phyloP scores from a whole-genome alignment of 2,113 vertebrate species.

The Myocastor coypus region DNA sequence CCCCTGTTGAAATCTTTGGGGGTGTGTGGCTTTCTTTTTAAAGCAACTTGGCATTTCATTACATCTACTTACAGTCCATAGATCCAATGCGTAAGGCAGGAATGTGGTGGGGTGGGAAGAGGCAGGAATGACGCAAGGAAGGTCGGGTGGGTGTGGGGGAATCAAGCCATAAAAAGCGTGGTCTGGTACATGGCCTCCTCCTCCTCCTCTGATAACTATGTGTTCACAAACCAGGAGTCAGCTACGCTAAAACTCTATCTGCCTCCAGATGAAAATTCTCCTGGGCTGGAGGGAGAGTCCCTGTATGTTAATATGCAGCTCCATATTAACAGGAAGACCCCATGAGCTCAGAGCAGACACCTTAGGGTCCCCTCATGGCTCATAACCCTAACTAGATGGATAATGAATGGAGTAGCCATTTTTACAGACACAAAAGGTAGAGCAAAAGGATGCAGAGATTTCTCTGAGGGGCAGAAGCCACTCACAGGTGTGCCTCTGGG shows the following conservation, averaged over 20 bases:
- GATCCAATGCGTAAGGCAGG: conserved; percentile 40
- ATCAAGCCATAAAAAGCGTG: conserved; percentile 56
- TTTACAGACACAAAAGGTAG: neutral
- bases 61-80: conserved; percentile 67
- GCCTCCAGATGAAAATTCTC: neutral
- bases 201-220: conserved; percentile 24
- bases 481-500: neutral
- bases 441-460: neutral
- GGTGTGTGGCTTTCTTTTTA: conserved; percentile 58
- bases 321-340: neutral
- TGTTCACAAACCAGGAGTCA: conserved; percentile 26
- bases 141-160: neutral
- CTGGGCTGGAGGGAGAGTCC: neutral
- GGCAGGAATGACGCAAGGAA: neutral
- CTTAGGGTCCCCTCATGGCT: neutral
- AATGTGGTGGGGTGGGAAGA: conserved; percentile 26
- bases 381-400: neutral
- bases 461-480: neutral
- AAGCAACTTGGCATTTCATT: conserved; percentile 70
- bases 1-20: conserved; percentile 7
- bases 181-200: neutral
- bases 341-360: neutral
- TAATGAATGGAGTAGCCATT: neutral
- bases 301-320: neutral
- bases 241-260: conserved; percentile 10